Evolutionary conservation across 1,140 invertebrate species (phyloP).

Genomic region (Panagrolaimus sp.): DNA sequence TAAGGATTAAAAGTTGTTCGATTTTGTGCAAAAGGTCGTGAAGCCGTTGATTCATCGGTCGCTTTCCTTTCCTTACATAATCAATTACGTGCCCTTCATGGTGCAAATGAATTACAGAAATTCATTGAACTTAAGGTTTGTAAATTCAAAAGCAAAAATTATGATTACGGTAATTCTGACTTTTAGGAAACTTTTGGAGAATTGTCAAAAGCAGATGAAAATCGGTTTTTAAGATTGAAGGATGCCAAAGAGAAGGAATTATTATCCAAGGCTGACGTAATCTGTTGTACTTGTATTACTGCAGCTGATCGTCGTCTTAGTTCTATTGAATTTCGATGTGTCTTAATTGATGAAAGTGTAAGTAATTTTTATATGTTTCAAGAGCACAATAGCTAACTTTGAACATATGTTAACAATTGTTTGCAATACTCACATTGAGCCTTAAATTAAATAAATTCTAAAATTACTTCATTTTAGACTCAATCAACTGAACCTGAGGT

Average conservation of each 20-base stretch:
- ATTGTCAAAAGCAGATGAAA: constrained; percentile 71
- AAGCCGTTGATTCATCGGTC: constrained; percentile 94
- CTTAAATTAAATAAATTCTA: too few relatives aligned
- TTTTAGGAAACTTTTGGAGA: constrained; percentile 56
- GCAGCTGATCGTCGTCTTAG: constrained; percentile 87
- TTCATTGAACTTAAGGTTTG: constrained; percentile 73
- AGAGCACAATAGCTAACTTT: too few relatives aligned
- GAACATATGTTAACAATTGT: too few relatives aligned
- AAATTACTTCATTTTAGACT: constrained; percentile 46
- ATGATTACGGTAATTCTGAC: constrained; percentile 15
- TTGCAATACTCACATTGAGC: too few relatives aligned
- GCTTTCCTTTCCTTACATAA: constrained; percentile 94
- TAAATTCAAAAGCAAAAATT: neutral
- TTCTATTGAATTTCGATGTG: constrained; percentile 88
- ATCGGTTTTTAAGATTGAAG: constrained; percentile 83
- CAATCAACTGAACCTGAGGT: constrained; percentile 96
- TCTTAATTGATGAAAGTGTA: constrained; percentile 89
- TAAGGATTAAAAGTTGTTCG: constrained; percentile 78
- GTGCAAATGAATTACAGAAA: constrained; percentile 78
- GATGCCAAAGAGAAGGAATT: constrained; percentile 84
- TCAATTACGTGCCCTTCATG: constrained; percentile 86
- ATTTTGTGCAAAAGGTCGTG: constrained; percentile 91
- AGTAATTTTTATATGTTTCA: constrained; percentile 26
- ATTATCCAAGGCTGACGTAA: constrained; percentile 90
- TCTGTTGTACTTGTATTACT: constrained; percentile 97